Conservation (phyloP, 1,140 invertebrate species). For the Drosophila repleta region DNA sequence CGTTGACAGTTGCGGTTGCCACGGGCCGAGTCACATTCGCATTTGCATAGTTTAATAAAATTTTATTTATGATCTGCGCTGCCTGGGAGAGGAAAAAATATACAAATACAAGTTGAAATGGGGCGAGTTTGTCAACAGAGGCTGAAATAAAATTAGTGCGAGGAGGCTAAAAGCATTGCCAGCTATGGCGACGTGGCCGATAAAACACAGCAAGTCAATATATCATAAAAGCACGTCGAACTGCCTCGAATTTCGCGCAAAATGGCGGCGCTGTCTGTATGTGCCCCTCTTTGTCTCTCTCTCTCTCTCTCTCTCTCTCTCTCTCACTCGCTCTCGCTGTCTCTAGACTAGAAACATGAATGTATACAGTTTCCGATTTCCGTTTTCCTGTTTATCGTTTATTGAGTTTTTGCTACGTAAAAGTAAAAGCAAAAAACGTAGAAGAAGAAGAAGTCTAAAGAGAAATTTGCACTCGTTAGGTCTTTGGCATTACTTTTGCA, state of each 20-base stretch:
- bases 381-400: constrained; percentile 82
- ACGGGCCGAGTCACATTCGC: constrained; percentile 20
- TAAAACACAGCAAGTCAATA: constrained; percentile 75
- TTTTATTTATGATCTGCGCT: constrained; percentile 50
- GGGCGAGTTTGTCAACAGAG: constrained; percentile 38
- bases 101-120: constrained; percentile 40
- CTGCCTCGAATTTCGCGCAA: constrained; percentile 48
- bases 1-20: constrained; percentile 29
- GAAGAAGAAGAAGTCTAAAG: constrained; percentile 46
- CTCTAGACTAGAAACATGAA: constrained; percentile 65
- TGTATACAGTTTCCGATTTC: constrained; percentile 80
- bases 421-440: constrained; percentile 68
- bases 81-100: constrained; percentile 16
- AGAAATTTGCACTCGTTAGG: constrained; percentile 79
- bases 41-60: constrained; percentile 42
- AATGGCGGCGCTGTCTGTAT: constrained; percentile 37
- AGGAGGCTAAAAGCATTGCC: constrained; percentile 68
- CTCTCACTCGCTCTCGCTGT: background rate
- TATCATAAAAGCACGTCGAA: constrained; percentile 79
- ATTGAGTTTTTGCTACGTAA: constrained; percentile 75
- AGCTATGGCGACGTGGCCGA: constrained; percentile 47
- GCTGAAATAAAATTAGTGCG: constrained; percentile 76
- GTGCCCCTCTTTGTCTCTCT: background rate
- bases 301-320: background rate
- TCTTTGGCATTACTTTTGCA: constrained; percentile 37